These are phyloP conservation scores for Myopa testacea DNA, from an alignment of 2,888 invertebrate genomes.

Conservation along the genomic window DNA sequence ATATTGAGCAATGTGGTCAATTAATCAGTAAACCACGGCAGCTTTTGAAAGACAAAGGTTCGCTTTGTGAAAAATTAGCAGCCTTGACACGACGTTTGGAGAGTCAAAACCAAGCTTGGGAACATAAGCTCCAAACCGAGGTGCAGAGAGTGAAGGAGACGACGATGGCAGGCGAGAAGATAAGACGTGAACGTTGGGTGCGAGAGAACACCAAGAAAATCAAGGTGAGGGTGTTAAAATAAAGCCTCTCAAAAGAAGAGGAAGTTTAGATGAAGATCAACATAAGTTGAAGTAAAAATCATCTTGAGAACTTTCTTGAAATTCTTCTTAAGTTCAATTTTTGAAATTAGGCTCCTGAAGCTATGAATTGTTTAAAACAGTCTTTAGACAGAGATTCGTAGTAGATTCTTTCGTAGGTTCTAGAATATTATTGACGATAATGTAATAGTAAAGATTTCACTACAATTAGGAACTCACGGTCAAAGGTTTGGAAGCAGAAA, in stretches of 20 bases:
- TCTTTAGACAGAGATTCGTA: no score
- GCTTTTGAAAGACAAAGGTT: constrained; percentile 83
- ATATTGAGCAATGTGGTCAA: neutral
- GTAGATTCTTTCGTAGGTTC: no score
- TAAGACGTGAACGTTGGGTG: constrained; percentile 82
- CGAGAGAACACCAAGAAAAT: constrained; percentile 87
- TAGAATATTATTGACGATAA: no score
- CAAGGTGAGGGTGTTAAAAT: constrained; percentile 71
- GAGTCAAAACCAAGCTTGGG: constrained; percentile 74
- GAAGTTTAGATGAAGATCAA: no score
- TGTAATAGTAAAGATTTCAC: neutral
- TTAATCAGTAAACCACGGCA: constrained; percentile 57
- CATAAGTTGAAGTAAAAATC: neutral
- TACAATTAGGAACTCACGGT: constrained; percentile 79
- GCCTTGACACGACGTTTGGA: constrained; percentile 66
- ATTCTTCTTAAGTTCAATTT: neutral
- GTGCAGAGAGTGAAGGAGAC: constrained; percentile 81
- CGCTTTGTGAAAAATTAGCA: constrained; percentile 74
- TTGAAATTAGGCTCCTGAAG: neutral
- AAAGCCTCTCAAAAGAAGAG: no score
- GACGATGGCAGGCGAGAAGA: constrained; percentile 81
- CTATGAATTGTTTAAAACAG: no score
- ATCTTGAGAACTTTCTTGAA: neutral
- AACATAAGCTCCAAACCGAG: constrained; percentile 82
- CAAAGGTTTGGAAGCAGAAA: constrained; percentile 87